Conservation (phyloP, 2,888 invertebrate species). For the Drosophila lutescens region DNA sequence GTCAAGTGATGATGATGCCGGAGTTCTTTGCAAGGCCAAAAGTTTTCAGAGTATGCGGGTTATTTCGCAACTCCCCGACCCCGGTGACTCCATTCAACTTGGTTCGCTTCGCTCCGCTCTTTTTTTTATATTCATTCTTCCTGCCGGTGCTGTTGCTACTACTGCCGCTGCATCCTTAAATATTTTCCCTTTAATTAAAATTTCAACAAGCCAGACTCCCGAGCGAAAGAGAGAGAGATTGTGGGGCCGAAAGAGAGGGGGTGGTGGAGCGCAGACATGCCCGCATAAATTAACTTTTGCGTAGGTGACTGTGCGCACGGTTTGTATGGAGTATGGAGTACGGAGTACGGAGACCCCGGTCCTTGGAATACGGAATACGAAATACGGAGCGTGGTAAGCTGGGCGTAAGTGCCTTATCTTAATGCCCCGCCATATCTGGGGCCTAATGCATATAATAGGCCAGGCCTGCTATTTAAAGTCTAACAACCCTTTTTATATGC, state of each 20-base stretch:
- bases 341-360: constrained; percentile 13
- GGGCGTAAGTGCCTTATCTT: constrained; percentile 75
- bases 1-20: constrained; percentile 52
- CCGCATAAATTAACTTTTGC: constrained; percentile 78
- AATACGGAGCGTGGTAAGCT: constrained; percentile 55
- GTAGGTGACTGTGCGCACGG: constrained; percentile 39
- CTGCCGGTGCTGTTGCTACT: constrained; percentile 6
- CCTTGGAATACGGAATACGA: constrained; percentile 23
- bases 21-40: constrained; percentile 48
- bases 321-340: constrained; percentile 25
- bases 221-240: constrained; percentile 15
- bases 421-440: constrained; percentile 72
- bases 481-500: constrained; percentile 81
- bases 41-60: constrained; percentile 43
- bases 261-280: constrained; percentile 36
- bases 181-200: constrained; percentile 77
- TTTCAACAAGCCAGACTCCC: constrained; percentile 61
- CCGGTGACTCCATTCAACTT: constrained; percentile 41
- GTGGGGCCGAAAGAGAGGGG: background rate
- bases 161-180: constrained; percentile 53
- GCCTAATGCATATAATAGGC: constrained; percentile 79
- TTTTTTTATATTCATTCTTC: constrained; percentile 26
- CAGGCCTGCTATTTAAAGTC: constrained; percentile 76
- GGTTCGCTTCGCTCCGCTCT: constrained; percentile 8
- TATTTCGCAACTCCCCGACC: constrained; percentile 19